A percentile compares a stretch with the other conserved stretches of the same genome.
phyloP scores from a whole-genome alignment of 2,888 invertebrate species.

The Nymphalis polychloros region DNA sequence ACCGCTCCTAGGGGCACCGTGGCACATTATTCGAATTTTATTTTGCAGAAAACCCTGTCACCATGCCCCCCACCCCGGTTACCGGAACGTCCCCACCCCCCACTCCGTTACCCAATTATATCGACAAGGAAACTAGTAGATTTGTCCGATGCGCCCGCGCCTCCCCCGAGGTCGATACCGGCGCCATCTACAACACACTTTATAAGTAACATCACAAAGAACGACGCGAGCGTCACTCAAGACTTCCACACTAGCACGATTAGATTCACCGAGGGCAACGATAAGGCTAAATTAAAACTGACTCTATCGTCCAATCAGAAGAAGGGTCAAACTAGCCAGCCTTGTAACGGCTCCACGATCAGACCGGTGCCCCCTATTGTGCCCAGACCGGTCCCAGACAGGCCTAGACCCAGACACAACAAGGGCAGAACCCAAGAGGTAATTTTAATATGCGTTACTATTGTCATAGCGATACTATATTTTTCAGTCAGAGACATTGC shows the following conservation, averaged over 20 bases:
- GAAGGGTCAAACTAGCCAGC: conserved; percentile 48
- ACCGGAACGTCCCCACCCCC: conserved; percentile 73
- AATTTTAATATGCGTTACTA: conserved; percentile 72
- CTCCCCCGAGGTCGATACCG: conserved; percentile 64
- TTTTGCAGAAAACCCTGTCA: conserved; percentile 78
- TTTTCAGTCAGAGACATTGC: conserved; percentile 53
- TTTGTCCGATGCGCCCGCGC: conserved; percentile 69
- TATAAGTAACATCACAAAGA: conserved; percentile 72
- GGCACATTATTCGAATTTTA: conserved; percentile 72
- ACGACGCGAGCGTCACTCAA: conserved; percentile 54
- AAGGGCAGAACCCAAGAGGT: conserved; percentile 66
- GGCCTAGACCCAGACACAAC: conserved; percentile 44
- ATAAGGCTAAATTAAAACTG: conserved; percentile 69
- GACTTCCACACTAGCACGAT: conserved; percentile 77
- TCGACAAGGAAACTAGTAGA: conserved; percentile 73
- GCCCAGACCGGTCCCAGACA: conserved; percentile 41
- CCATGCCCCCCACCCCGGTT: conserved; percentile 73
- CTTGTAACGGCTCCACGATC: conserved; percentile 52
- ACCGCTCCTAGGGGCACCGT: conserved; percentile 67
- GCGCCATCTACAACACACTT: conserved; percentile 60
- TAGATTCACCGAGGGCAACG: conserved; percentile 66
- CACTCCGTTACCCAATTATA: conserved; percentile 72
- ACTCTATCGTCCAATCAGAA: conserved; percentile 62
- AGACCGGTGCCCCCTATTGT: conserved; percentile 47
- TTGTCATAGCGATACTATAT: conserved; percentile 67